A percentile compares a stretch with the other conserved stretches of the same genome.
These are phyloP conservation scores for Gadopsis marmoratus DNA, from an alignment of 2,797 vertebrate species.

Conservation along the genomic window DNA sequence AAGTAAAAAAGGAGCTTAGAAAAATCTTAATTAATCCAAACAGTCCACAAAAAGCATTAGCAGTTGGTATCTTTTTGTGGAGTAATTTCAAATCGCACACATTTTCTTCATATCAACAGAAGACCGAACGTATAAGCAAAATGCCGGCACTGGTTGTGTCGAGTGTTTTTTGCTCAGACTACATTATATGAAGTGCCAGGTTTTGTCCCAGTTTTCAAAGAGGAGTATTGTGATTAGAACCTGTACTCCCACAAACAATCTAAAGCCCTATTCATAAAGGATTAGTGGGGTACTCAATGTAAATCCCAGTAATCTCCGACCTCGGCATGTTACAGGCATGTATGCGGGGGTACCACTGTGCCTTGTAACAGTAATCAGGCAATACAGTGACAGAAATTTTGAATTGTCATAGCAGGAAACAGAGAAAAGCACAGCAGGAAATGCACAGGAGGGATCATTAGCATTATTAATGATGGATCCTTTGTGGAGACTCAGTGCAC, in stretches of 20 bases:
- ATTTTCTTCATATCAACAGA: background rate
- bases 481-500: background rate
- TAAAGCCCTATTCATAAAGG: conserved; percentile 20
- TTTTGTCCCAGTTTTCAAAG: conserved; percentile 16
- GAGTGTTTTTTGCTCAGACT: conserved; percentile 2
- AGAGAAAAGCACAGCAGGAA: conserved; percentile 8
- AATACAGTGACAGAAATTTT: background rate
- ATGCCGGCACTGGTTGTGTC: background rate
- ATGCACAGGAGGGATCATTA: background rate
- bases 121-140: background rate
- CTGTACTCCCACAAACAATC: conserved; percentile 32
- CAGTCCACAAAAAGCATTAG: background rate
- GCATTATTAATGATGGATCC: background rate
- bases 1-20: background rate
- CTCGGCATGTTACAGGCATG: conserved; percentile 7
- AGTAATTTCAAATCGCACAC: background rate
- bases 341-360: background rate
- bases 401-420: background rate
- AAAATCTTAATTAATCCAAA: background rate
- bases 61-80: background rate
- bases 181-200: conserved; percentile 1
- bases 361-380: background rate
- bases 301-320: conserved; percentile 42
- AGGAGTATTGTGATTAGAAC: conserved; percentile 11
- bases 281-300: conserved; percentile 27